Evolutionary conservation across 2,888 invertebrate genomes (phyloP), one percentile per base, ranked within the genome.

Genomic region (Cephus sareptanus): DNA sequence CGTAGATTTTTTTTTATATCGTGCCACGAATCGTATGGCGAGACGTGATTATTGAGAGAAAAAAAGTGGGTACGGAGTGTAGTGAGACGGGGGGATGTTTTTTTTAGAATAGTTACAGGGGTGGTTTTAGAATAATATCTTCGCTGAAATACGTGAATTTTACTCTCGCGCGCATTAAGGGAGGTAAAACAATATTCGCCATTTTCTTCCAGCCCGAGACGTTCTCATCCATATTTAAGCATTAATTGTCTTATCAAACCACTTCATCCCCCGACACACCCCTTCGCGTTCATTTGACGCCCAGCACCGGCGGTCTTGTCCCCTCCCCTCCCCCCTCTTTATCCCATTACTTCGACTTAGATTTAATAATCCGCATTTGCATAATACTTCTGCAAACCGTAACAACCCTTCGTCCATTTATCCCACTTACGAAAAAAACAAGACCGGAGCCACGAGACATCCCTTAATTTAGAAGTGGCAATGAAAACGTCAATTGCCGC

Each of bases 311-410:
- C 40, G 23, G 2, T 40, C 56, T 74, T 30, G 76, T 75, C 4
- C 23, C 9, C 75, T 35, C 56, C 76, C 74, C 37, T 11, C 31
- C 69, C 15, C 1, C 13, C 69, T 35, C 56, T 74, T 74, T 73
- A 69, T 78, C 78, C 75, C 76, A 78, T 75, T 79, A 74, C 78
- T 78, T 76, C 77, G 79, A 78, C 77, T 79, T 79, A 78, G 79
- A 82, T 82, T 81, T 71, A 78, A 79, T 80, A 79, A 82, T 80
- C 74, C 74, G 71, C 76, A 82, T 82, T 76, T 82, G 79, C 82
- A 82, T 82, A 82, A 82, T 82, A 76, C 77, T 75, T 78, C 77
- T 73, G 73, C 77, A 77, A 81, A 77, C 78, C 76, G 79, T 82
- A 75, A 80, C 79, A 71, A 75, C 73, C 56, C 79, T 68, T 15